phyloP scores from a whole-genome alignment of 1,140 invertebrate species.

The Popillia japonica region DNA sequence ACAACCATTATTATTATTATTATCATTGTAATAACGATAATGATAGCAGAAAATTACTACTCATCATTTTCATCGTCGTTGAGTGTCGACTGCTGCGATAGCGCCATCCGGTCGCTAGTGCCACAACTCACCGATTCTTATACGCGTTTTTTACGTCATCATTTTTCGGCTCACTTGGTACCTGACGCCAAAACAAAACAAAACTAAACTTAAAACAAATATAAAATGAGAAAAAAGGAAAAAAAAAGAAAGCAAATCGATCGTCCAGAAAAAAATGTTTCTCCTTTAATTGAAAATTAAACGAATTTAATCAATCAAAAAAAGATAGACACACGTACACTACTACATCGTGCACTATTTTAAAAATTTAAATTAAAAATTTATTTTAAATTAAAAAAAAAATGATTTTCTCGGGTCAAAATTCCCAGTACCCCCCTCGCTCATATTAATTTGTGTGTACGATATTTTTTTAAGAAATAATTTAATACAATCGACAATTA shows the following conservation, averaged over 20 bases:
- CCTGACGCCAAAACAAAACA: constrained; percentile 33
- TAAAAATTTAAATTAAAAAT: too few species aligned
- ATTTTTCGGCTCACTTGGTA: constrained; percentile 44
- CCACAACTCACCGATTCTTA: constrained; percentile 37
- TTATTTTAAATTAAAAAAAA: too few species aligned
- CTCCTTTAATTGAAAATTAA: neutral
- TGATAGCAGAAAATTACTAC: constrained; percentile 24
- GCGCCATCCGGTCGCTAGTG: constrained; percentile 47
- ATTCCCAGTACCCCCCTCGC: neutral
- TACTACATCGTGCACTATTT: too few species aligned
- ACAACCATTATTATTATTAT: constrained; percentile 38
- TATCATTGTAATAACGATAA: constrained; percentile 17
- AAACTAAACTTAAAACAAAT: too few species aligned
- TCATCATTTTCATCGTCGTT: constrained; percentile 45
- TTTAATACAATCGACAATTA: neutral
- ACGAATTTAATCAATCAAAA: neutral
- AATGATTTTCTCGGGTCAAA: neutral
- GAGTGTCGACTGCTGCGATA: constrained; percentile 41
- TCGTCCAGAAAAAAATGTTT: constrained; percentile 6
- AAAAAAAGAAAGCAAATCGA: neutral
- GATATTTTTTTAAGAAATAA: constrained; percentile 7
- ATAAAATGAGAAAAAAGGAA: too few species aligned
- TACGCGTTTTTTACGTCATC: constrained; percentile 30
- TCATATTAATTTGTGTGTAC: neutral
- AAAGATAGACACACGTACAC: neutral